Conservation (phyloP, 1,140 invertebrate genomes). For the Trichonephila clavipes region DNA sequence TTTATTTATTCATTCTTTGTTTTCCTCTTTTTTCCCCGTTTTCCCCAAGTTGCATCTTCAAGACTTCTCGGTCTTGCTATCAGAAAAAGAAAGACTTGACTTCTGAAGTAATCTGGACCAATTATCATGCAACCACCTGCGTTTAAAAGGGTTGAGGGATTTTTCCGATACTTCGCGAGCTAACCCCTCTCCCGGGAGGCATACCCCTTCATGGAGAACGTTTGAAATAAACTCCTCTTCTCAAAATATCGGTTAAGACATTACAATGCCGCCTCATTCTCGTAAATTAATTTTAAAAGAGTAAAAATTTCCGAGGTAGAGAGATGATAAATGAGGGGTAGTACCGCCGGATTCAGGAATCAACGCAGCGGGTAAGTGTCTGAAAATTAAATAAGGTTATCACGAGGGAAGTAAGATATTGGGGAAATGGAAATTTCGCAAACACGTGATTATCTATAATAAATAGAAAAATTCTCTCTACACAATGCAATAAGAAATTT, state of each 20-base stretch:
- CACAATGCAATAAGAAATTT: too few species aligned
- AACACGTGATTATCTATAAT: too few species aligned
- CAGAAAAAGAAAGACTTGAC: constrained; percentile 24
- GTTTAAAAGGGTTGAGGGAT: constrained; percentile 44
- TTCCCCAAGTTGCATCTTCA: neutral
- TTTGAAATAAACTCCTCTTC: neutral
- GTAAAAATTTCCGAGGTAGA: neutral
- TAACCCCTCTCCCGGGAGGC: neutral
- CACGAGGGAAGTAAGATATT: neutral
- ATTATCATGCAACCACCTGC: constrained; percentile 60
- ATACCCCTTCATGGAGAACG: neutral
- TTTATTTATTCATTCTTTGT: neutral
- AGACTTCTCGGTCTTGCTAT: neutral
- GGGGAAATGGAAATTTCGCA: neutral
- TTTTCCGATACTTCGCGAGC: neutral
- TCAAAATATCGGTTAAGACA: constrained; percentile 22
- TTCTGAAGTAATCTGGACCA: constrained; percentile 29
- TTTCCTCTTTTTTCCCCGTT: neutral
- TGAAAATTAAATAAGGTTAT: neutral
- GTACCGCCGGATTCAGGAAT: neutral
- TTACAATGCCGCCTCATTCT: constrained; percentile 8
- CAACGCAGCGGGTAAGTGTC: neutral
- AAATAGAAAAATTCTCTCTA: too few species aligned
- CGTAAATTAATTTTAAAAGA: constrained; percentile 46
- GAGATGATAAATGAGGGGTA: constrained; percentile 4